Evolutionary conservation across 2,888 invertebrate species (phyloP).

Genomic region (Synergus gifuensis): DNA sequence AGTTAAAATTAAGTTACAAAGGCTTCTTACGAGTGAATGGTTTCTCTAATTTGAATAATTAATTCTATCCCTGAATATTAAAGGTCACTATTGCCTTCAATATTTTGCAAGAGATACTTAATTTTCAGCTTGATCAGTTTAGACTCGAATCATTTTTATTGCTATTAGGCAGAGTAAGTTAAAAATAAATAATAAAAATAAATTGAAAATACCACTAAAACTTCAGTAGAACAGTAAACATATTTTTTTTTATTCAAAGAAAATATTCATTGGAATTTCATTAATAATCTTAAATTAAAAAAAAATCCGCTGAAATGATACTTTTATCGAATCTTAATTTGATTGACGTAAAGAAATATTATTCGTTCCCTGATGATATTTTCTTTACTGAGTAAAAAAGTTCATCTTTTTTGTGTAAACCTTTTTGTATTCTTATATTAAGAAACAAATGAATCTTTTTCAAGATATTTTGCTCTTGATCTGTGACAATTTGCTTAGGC

Average conservation of each 20-base stretch:
- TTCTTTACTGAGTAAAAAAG: neutral
- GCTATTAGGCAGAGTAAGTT: too few relatives aligned
- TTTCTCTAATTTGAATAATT: neutral
- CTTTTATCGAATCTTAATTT: neutral
- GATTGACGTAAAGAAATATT: neutral
- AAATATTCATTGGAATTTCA: too few relatives aligned
- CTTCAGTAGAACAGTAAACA: too few relatives aligned
- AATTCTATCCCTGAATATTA: neutral
- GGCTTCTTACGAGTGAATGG: neutral
- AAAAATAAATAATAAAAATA: too few relatives aligned
- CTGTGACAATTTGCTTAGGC: neutral
- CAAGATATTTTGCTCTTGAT: conserved; percentile 1
- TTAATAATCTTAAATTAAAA: neutral
- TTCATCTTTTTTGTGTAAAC: neutral
- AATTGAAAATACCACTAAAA: too few relatives aligned
- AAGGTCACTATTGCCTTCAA: too few relatives aligned
- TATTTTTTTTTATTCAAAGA: too few relatives aligned
- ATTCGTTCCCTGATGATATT: neutral
- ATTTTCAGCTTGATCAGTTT: too few relatives aligned
- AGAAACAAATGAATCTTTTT: conserved; percentile 7
- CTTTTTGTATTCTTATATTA: neutral
- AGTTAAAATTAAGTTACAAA: too few relatives aligned
- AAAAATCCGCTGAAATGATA: too few relatives aligned
- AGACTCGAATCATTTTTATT: too few relatives aligned
- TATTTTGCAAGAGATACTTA: too few relatives aligned